Conservation (phyloP, 1,140 invertebrate species). For the Temnothorax curvispinosus region DNA sequence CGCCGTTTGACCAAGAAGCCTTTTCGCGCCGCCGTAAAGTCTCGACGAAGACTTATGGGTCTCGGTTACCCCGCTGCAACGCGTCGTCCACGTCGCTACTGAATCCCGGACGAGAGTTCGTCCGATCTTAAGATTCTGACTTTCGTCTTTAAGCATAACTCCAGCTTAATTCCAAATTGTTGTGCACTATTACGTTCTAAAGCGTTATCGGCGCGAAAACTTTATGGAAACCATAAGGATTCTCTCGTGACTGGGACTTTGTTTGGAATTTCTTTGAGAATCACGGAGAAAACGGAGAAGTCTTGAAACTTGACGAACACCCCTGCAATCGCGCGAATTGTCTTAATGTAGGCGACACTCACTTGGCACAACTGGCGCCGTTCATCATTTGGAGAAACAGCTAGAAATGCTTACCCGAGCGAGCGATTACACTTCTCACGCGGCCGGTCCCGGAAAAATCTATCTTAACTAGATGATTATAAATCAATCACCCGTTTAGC, state of each 20-base stretch:
- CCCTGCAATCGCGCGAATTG: slow-evolving; percentile 42
- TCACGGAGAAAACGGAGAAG: not conserved
- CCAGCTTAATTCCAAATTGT: not conserved
- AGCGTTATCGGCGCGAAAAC: not conserved
- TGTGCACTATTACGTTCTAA: too few relatives aligned
- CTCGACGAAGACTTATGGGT: slow-evolving; percentile 78
- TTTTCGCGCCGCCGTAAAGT: slow-evolving; percentile 77
- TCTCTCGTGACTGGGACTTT: not conserved
- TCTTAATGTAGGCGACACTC: slow-evolving; percentile 32
- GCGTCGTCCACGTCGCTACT: not conserved
- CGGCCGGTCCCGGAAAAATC: not conserved
- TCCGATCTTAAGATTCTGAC: not conserved
- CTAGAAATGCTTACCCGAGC: slow-evolving; percentile 1
- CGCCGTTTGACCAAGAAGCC: slow-evolving; percentile 79
- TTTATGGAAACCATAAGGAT: slow-evolving; percentile 2
- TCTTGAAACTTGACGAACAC: slow-evolving; percentile 17
- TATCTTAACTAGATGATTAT: slow-evolving; percentile 16
- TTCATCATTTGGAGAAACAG: slow-evolving; percentile 31
- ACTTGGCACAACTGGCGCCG: slow-evolving; percentile 35
- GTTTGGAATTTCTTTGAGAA: slow-evolving; percentile 8
- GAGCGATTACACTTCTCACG: slow-evolving; percentile 36
- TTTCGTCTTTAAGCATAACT: not conserved
- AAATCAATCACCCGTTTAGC: slow-evolving; percentile 53
- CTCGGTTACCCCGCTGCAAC: slow-evolving; percentile 42
- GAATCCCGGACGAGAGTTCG: not conserved